Percentiles rank a stretch among this genome's conserved stretches.
These are phyloP conservation scores for Dicranocentrus wangi DNA, from an alignment of 2,888 invertebrate species.

Conservation along the genomic window DNA sequence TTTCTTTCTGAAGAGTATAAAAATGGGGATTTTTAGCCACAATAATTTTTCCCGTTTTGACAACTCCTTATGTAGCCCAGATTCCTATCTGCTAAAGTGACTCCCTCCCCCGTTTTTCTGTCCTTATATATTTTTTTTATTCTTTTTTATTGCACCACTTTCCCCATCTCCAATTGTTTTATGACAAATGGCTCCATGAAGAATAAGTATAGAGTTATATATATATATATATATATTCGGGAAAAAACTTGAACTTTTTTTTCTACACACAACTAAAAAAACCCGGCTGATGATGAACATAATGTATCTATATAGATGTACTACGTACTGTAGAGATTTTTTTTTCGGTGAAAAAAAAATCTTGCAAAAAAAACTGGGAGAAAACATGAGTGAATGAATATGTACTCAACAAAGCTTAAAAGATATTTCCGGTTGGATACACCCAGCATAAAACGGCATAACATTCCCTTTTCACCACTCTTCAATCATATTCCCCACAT, in stretches of 20 bases:
- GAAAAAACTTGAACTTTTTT: too few relatives aligned
- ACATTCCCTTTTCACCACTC: slow-evolving; percentile 31
- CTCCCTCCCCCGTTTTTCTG: too few relatives aligned
- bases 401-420: slow-evolving; percentile 13
- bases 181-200: slow-evolving; percentile 54
- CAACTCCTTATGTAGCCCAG: slow-evolving; percentile 41
- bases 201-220: slow-evolving; percentile 19
- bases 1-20: neutral
- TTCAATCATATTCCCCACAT: slow-evolving; percentile 48
- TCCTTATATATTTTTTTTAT: slow-evolving; percentile 30
- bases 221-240: too few relatives aligned
- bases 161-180: slow-evolving; percentile 54
- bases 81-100: slow-evolving; percentile 4
- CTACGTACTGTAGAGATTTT: too few relatives aligned
- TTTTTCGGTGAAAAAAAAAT: too few relatives aligned
- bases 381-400: slow-evolving; percentile 12
- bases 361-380: too few relatives aligned
- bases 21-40: slow-evolving; percentile 39
- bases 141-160: slow-evolving; percentile 53
- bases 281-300: too few relatives aligned
- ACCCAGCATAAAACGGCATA: neutral
- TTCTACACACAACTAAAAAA: too few relatives aligned
- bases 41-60: slow-evolving; percentile 56
- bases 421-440: slow-evolving; percentile 47
- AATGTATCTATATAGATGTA: too few relatives aligned